Evolutionary conservation across 2,888 invertebrate species (phyloP).

Genomic region (Catonia carolina): DNA sequence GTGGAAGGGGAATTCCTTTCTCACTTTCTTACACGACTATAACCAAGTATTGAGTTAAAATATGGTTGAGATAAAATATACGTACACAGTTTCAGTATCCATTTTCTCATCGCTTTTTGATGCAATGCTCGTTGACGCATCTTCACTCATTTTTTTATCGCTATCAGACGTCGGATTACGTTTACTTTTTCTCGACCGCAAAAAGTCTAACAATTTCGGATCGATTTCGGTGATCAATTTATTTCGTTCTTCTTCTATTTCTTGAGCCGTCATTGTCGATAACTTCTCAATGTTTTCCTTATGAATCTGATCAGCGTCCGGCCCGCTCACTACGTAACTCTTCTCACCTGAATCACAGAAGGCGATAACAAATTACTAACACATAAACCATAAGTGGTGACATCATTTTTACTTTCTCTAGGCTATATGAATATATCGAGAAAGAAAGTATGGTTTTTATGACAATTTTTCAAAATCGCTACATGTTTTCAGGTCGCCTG

Average conservation of each 20-base stretch:
- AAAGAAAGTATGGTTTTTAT: no score
- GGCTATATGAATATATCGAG: no score
- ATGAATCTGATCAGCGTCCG: conserved; percentile 55
- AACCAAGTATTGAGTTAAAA: no score
- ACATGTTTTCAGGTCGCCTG: no score
- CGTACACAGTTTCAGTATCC: conserved; percentile 28
- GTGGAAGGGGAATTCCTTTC: no score
- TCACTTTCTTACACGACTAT: no score
- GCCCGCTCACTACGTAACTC: conserved; percentile 38
- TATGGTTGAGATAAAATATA: no score
- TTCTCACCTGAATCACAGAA: conserved; percentile 27
- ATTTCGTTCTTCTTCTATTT: conserved; percentile 66
- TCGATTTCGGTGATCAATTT: conserved; percentile 58
- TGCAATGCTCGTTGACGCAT: no score
- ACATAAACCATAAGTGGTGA: no score
- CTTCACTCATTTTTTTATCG: background rate
- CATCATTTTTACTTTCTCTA: no score
- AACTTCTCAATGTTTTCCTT: conserved; percentile 63
- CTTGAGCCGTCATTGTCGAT: conserved; percentile 59
- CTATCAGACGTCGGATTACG: conserved; percentile 26
- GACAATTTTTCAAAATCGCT: no score
- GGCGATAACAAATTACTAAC: no score
- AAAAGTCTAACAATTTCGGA: conserved; percentile 60
- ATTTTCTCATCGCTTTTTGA: conserved; percentile 34
- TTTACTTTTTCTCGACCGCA: conserved; percentile 47